Evolutionary conservation across 1,140 invertebrate genomes (phyloP).

Genomic region (Dendroctonus ponderosae): DNA sequence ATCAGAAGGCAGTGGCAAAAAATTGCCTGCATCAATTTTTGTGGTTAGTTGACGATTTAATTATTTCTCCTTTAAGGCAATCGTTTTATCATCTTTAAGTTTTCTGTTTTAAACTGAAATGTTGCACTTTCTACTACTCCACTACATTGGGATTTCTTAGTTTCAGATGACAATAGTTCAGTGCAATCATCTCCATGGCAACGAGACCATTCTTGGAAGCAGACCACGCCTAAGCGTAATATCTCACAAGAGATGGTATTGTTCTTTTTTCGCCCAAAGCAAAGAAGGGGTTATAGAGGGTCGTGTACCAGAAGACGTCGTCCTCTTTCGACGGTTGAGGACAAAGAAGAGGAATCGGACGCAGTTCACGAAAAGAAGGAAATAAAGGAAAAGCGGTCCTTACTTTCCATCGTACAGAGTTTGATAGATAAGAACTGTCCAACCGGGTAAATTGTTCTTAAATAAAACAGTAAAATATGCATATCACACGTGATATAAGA

Average conservation of each 20-base stretch:
- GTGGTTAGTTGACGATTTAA: too few species aligned
- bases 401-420: conserved; percentile 52
- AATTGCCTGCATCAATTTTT: too few species aligned
- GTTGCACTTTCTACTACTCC: too few species aligned
- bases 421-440: conserved; percentile 50
- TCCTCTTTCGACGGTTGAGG: conserved; percentile 41
- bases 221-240: conserved; percentile 68
- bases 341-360: conserved; percentile 14
- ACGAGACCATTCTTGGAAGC: conserved; percentile 84
- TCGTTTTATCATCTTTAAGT: too few species aligned
- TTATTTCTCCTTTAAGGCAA: too few species aligned
- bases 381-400: conserved; percentile 32
- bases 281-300: conserved; percentile 41
- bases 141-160: conserved; percentile 39
- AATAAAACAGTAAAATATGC: too few species aligned
- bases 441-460: conserved; percentile 27
- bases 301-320: conserved; percentile 51
- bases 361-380: conserved; percentile 24
- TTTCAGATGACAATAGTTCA: conserved; percentile 85
- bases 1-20: too few species aligned
- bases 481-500: too few species aligned
- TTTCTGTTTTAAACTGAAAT: too few species aligned
- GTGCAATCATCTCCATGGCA: conserved; percentile 86
- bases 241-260: conserved; percentile 72
- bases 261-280: conserved; percentile 64